These are phyloP conservation scores for Mastomys coucha DNA, from an alignment of 2,113 vertebrate genomes.

Conservation along the genomic window DNA sequence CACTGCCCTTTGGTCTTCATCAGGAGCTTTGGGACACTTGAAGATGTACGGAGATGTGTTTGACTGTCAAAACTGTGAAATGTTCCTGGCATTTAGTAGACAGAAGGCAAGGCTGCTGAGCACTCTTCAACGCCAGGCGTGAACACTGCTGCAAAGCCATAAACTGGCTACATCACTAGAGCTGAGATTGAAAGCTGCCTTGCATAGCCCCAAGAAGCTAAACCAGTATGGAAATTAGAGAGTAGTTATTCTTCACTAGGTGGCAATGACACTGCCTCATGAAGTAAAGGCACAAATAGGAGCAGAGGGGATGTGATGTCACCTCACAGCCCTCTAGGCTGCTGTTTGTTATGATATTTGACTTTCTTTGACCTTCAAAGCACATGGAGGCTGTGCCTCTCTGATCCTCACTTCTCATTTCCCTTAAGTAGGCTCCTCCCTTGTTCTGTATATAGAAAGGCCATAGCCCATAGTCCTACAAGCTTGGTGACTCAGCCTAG, in stretches of 20 bases:
- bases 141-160: too few relatives aligned
- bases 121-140: too few relatives aligned
- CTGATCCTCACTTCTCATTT: background rate
- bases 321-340: background rate
- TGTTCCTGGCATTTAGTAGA: background rate
- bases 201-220: background rate
- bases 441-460: background rate
- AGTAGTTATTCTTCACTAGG: background rate
- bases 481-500: background rate
- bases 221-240: background rate
- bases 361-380: background rate
- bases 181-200: background rate
- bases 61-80: background rate
- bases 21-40: background rate
- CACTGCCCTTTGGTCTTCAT: too few relatives aligned
- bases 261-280: background rate
- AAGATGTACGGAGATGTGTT: background rate
- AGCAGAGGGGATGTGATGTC: background rate
- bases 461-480: too few relatives aligned
- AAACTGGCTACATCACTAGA: background rate
- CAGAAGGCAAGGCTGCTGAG: background rate
- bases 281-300: background rate
- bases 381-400: background rate
- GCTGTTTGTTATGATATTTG: background rate
- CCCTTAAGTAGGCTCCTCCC: background rate